Percentiles rank a stretch among this genome's conserved stretches.
Conservation (phyloP, 2,888 invertebrate genomes). For the Pardosa pseudoannulata region DNA sequence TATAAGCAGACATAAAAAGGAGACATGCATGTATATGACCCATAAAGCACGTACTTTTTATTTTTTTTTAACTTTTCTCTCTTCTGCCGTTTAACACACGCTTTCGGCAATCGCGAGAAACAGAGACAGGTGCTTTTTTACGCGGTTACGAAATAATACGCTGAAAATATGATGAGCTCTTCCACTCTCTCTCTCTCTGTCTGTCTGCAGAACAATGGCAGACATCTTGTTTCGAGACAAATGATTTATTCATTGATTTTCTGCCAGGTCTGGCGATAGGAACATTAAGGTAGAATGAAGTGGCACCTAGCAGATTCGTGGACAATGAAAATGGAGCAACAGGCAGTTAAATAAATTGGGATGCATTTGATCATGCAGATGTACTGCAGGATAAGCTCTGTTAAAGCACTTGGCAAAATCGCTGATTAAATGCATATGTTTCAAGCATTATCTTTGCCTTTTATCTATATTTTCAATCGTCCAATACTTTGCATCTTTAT, state of each 20-base stretch:
- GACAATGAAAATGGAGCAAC: neutral
- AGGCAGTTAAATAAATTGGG: neutral
- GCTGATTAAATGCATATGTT: too few species aligned
- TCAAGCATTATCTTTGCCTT: too few species aligned
- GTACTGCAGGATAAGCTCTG: too few species aligned
- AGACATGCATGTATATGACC: neutral
- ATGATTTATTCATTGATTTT: conserved; percentile 10
- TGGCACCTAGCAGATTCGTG: neutral
- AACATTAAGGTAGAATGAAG: neutral
- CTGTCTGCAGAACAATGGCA: neutral
- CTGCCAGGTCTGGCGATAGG: neutral
- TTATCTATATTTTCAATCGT: too few species aligned
- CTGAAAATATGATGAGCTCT: neutral
- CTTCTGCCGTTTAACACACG: neutral
- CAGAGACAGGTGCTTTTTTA: neutral
- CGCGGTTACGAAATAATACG: neutral
- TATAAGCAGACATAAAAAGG: neutral
- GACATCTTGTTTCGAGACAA: neutral
- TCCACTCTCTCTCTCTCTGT: neutral
- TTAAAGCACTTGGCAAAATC: too few species aligned
- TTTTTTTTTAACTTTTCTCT: neutral
- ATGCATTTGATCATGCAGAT: too few species aligned
- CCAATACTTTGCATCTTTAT: too few species aligned
- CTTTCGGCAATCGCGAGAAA: neutral
- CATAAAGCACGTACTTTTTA: neutral